Base-by-base conservation (phyloP, 2,888 invertebrate species). In the Cotesia congregata region DNA sequence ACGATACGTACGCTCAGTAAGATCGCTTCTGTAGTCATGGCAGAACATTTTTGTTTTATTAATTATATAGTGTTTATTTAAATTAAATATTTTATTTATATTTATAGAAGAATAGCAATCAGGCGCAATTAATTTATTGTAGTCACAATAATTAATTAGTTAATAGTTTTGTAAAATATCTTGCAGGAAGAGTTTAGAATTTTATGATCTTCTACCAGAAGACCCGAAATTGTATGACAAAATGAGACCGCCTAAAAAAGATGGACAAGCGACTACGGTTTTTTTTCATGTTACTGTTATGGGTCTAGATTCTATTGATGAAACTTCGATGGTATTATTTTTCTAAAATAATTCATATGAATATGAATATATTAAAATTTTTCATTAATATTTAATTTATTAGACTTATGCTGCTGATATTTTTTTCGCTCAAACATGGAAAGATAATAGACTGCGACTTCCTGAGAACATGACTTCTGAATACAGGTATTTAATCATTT, bases 231-330 rank as follows among this genome's bases (percentile, higher is more conserved):
- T 94, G 80, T 97, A 97, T 88, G 97, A 97, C 90, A 97, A 97
- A 92, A 97, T 97, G 97, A 91, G 96, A 69, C 97, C 97, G 0
- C 97, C 97, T 0, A 97, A 97, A 90, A 94, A 94, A 88, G 95
- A 96, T 86, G 96, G 96, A 15, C 94, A 95, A 85, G 95, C 97
- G 0, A 97, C 97, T 1, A 94, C 93, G 6, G 97, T 97, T 41
- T 94, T 94, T 89, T 97, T 97, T 90, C 97, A 97, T 87, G 97
- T 97, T 59, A 97, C 97, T 0, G 97, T 97, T 61, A 97, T 97
- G 96, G 97, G 97, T 0, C 91, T 98, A 80, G 97, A 98, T 90
- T 97, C 97, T 61, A 97, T 98, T 80, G 97, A 97, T 87, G 98
- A 98, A 90, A 97, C 95, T 83, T 97, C 97, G 4, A 98, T 98